Percentiles rank a stretch among this genome's conserved stretches.
phyloP scores from a whole-genome alignment of 2,888 invertebrate genomes.

The Spilarctia lutea region DNA sequence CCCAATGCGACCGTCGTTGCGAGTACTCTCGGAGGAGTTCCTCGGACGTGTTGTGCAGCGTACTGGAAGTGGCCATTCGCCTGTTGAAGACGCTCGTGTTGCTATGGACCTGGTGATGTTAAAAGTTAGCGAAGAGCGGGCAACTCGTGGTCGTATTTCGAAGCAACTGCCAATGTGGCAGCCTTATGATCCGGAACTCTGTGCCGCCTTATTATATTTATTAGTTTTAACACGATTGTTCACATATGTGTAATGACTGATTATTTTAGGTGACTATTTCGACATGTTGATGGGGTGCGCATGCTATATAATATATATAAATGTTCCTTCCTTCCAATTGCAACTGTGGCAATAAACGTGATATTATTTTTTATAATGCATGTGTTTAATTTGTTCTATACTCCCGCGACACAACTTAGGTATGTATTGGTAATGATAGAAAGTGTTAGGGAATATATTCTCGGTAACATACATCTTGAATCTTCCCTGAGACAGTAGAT shows the following conservation, averaged over 20 bases:
- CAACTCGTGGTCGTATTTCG: constrained; percentile 59
- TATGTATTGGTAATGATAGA: no score
- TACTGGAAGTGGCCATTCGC: constrained; percentile 92
- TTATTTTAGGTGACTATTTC: constrained; percentile 69
- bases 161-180: constrained; percentile 71
- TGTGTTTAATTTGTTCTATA: constrained; percentile 53
- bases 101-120: constrained; percentile 96
- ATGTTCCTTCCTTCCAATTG: constrained; percentile 87
- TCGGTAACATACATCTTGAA: no score
- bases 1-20: constrained; percentile 94
- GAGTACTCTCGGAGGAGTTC: constrained; percentile 90
- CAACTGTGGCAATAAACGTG: constrained; percentile 83
- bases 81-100: constrained; percentile 96
- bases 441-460: no score
- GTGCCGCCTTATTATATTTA: constrained; percentile 77
- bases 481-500: no score
- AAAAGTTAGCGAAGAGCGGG: constrained; percentile 85
- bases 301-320: constrained; percentile 79
- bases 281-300: constrained; percentile 85
- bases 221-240: constrained; percentile 68
- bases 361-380: constrained; percentile 74
- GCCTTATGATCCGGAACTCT: constrained; percentile 80
- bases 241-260: constrained; percentile 70
- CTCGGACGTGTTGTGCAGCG: constrained; percentile 94
- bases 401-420: constrained; percentile 31